Evolutionary conservation across 2,113 vertebrate species (phyloP).

Genomic region (Octodon degus): DNA sequence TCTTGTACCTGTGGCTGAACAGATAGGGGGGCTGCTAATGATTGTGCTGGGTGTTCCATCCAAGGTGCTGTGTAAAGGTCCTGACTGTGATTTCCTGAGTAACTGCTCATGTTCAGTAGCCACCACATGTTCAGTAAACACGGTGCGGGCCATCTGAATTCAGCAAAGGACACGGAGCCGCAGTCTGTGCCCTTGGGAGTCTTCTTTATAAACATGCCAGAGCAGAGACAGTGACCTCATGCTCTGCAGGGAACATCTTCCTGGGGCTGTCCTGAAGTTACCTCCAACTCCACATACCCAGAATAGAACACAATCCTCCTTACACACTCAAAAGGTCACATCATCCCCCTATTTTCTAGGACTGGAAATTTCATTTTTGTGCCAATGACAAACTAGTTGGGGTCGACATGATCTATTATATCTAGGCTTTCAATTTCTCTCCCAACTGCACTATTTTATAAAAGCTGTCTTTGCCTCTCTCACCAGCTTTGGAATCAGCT

Average conservation of each 20-base stretch:
- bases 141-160: slow-evolving; percentile 41
- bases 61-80: neutral
- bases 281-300: slow-evolving; percentile 66
- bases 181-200: slow-evolving; percentile 70
- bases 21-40: neutral
- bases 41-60: neutral
- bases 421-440: neutral
- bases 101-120: neutral
- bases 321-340: slow-evolving; percentile 14
- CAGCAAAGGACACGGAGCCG: slow-evolving; percentile 50
- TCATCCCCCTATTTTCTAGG: neutral
- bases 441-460: neutral
- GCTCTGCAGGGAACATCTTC: slow-evolving; percentile 70
- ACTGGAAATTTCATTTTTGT: slow-evolving; percentile 31
- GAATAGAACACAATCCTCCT: slow-evolving; percentile 73
- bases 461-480: neutral
- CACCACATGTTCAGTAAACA: slow-evolving; percentile 32
- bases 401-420: neutral
- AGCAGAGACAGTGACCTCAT: slow-evolving; percentile 73
- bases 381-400: neutral
- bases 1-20: neutral
- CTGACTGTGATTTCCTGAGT: slow-evolving; percentile 23
- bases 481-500: neutral
- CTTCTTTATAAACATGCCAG: slow-evolving; percentile 68
- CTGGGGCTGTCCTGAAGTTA: slow-evolving; percentile 74